Base-by-base conservation (phyloP, 2,888 invertebrate genomes). In the Cheilosia vulpina region DNA sequence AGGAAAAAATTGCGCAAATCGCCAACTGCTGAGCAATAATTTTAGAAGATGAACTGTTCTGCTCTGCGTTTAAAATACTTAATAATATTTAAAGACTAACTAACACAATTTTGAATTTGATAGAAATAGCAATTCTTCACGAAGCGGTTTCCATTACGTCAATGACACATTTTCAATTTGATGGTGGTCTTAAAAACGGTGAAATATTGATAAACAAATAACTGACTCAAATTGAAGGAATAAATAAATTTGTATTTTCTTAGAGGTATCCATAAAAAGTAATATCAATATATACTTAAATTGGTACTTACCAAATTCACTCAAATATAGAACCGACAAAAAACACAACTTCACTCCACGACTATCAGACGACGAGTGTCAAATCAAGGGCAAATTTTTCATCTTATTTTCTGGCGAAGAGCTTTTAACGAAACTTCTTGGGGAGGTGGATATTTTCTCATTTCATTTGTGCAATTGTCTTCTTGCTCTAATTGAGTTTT, bases 381-480 rank as follows among this genome's bases (percentile, higher is more conserved):
- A 87, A 76, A 82, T 82, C 87, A 87, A 87, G 87, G 87, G 87
- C 87, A 87, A 87, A 87, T 87, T 82, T 50, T 78, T 73, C 72
- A 77, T 82, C 82, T 82, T 78, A 76, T 87, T 82, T 87, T 82
- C 87, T 73, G 13, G 41, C 13, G 15, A 13, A 43, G 27, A 81
- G 76, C 81, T 85, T 85, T 87, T 65, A 73, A 87, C 87, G 87
- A 87, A 85, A 73, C 2, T 27, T n/a, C 27, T 60, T 21, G 7
- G 47, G 68, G 62, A 63, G 53, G 47, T 34, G 63, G 52, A 38
- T 34, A 31, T 79, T 53, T 47, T 34, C 53, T 27, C 73, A 19
- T 52, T 75, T 52, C 72, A 45, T 45, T 73, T 55, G 63, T 47
- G 21, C 2, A 15, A 15, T 63, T 41, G 41, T 31, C 17, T 11